phyloP scores from a whole-genome alignment of 1,140 invertebrate genomes.

The Drosophila trapezifrons region DNA sequence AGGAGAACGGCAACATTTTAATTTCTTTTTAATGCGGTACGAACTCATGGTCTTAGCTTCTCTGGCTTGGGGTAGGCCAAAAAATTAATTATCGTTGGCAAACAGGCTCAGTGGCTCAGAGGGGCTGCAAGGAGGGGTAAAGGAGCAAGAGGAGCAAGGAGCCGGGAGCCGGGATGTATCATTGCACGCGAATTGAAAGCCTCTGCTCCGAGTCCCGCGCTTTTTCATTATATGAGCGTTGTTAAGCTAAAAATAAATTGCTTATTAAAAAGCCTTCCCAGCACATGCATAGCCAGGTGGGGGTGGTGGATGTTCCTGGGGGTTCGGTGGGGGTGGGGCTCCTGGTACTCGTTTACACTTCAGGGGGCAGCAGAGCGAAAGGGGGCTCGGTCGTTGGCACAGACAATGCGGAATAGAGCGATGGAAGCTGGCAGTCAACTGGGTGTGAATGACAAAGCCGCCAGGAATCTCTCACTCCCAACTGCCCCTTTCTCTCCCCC shows the following conservation, averaged over 20 bases:
- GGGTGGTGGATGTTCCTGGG: neutral
- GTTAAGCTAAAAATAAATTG: conserved; percentile 81
- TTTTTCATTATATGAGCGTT: conserved; percentile 77
- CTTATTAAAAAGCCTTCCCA: conserved; percentile 75
- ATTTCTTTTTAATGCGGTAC: conserved; percentile 77
- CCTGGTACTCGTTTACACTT: conserved; percentile 72
- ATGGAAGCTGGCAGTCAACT: conserved; percentile 24
- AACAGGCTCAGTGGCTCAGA: conserved; percentile 42
- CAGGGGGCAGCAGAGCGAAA: conserved; percentile 63
- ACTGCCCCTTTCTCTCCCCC: neutral
- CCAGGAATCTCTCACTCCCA: conserved; percentile 33
- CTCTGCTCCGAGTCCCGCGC: conserved; percentile 46
- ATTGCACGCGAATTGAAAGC: conserved; percentile 63
- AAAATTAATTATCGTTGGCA: conserved; percentile 77
- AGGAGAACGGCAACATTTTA: conserved; percentile 52
- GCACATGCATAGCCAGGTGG: conserved; percentile 36
- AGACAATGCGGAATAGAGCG: conserved; percentile 55
- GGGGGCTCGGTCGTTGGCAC: conserved; percentile 48
- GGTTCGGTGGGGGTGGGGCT: neutral
- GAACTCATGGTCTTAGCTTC: conserved; percentile 63
- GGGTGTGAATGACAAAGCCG: conserved; percentile 64
- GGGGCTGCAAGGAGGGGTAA: conserved; percentile 3
- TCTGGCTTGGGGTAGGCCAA: conserved; percentile 48
- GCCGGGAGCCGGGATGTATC: conserved; percentile 20
- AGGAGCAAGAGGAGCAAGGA: too few relatives aligned